Evolutionary conservation across 2,113 vertebrate species (phyloP), one percentile per base, ranked within the genome.

Genomic region (Thamnaconus septentrionalis): DNA sequence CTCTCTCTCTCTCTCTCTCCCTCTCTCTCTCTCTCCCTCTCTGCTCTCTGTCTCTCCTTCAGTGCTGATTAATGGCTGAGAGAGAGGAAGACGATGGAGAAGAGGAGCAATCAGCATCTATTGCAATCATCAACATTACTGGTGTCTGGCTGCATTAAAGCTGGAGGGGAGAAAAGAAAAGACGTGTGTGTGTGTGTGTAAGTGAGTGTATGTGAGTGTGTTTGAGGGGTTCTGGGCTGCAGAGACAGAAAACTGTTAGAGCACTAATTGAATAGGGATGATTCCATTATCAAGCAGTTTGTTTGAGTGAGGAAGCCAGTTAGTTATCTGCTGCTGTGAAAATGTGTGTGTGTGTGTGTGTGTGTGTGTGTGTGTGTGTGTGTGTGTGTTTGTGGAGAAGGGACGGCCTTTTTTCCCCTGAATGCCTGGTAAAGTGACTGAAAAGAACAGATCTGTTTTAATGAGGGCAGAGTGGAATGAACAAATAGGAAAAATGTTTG

Each of bases 221-320:
- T 10, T 5, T 69, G 58, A 58, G 75, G 56, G 6, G 59, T 75
- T 79, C 71, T 64, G 60, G 59, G 55, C 74, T 79, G 76, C 81
- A 1, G 59, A 79, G 76, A 80, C 18, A 44, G 78, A 69, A 82
- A 61, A 85, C 70, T 61, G 80, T 80, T 75, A 73, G 64, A 79
- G 67, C 80, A 81, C 79, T 88, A 87, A 89, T 84, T 88, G 82
- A 87, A 84, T 82, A 75, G 84, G 78, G 83, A 86, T 88, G 80
- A 88, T 81, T 87, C 67, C 71, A 87, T 88, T 89, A 88, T 87
- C 80, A 88, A 68, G 80, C 81, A 78, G 84, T 88, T 80, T 80
- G 83, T 85, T 73, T 80, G 80, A 83, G 76, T 65, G 78, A 82
- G 61, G 68, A 85, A 86, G 70, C 59, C 72, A 72, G 86, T 87